Evolutionary conservation across 2,888 invertebrate genomes (phyloP).

Genomic region (Ochropacha duplaris): DNA sequence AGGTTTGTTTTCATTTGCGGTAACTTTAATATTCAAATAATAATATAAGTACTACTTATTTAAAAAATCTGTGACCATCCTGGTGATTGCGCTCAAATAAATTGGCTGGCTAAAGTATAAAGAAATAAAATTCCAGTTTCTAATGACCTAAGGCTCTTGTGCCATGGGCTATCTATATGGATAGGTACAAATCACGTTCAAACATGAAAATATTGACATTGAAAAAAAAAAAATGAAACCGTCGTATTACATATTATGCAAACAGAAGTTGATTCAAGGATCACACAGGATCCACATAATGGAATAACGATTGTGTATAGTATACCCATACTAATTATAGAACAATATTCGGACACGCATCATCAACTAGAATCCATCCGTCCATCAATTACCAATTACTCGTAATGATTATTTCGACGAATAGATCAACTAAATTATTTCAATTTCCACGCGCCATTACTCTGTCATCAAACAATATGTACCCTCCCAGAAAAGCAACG

Average conservation of each 20-base stretch:
- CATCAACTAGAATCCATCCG: constrained; percentile 5
- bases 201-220: no score
- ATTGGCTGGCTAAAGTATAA: no score
- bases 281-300: not conserved
- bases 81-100: not conserved
- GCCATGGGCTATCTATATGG: no score
- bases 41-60: no score
- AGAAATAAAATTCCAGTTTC: no score
- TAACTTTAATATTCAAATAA: no score
- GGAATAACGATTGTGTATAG: not conserved
- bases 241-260: no score
- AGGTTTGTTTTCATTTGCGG: not conserved
- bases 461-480: constrained; percentile 23
- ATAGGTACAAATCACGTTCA: no score
- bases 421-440: constrained; percentile 28
- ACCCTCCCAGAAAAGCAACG: constrained; percentile 13
- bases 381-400: constrained; percentile 1
- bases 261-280: not conserved
- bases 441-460: constrained; percentile 39
- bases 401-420: constrained; percentile 18
- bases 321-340: not conserved
- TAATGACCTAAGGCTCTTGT: not conserved
- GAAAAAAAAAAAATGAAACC: no score
- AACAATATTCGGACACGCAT: not conserved
- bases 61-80: no score